phyloP scores from a whole-genome alignment of 2,888 invertebrate species.

The Stenodema calcarata region DNA sequence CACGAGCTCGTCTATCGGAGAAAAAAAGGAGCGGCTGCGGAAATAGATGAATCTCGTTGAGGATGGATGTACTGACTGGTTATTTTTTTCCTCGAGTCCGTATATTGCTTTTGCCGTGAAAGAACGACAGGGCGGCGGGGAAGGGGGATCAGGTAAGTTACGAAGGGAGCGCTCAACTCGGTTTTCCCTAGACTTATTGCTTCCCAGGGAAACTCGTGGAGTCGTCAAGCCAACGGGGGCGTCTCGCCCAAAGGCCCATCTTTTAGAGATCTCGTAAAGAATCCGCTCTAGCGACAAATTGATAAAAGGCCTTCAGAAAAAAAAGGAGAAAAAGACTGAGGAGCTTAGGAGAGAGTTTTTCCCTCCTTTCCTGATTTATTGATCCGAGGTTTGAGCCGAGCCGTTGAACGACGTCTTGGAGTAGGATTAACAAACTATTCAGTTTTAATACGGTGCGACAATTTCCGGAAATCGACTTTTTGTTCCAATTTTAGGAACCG shows the following conservation, averaged over 20 bases:
- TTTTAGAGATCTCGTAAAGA: constrained; percentile 36
- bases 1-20: neutral
- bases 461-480: no score
- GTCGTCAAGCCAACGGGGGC: neutral
- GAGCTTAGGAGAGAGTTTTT: constrained; percentile 10
- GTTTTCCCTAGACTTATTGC: constrained; percentile 2
- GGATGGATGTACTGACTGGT: neutral
- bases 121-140: neutral
- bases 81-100: neutral
- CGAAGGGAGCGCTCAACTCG: constrained; percentile 2
- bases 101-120: neutral
- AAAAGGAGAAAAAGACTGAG: neutral
- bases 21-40: neutral
- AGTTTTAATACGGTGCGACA: no score
- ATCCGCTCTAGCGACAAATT: constrained; percentile 28
- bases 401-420: no score
- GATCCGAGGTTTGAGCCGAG: neutral
- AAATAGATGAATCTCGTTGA: neutral
- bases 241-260: constrained; percentile 14
- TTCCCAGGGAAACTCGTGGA: neutral
- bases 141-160: neutral
- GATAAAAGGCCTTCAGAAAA: constrained; percentile 13
- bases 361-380: neutral
- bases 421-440: no score
- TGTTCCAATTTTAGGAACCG: no score